phyloP scores from a whole-genome alignment of 2,888 invertebrate species.

The Rhagonycha fulva region DNA sequence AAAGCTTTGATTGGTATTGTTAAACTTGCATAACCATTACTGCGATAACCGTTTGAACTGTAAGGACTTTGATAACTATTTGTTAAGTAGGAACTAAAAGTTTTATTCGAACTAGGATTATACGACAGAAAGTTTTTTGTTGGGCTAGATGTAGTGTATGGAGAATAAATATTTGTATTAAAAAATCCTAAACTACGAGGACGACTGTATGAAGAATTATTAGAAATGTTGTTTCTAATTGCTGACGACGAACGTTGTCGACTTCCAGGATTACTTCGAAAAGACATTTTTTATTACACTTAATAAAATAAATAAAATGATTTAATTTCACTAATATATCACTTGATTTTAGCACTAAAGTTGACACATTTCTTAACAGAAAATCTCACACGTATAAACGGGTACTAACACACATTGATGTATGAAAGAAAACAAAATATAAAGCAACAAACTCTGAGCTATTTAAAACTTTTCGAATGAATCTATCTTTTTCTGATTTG shows the following conservation, averaged over 20 bases:
- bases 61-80: constrained; percentile 55
- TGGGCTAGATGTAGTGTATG: constrained; percentile 27
- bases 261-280: constrained; percentile 47
- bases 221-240: constrained; percentile 37
- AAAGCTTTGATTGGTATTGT: constrained; percentile 65
- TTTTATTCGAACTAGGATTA: constrained; percentile 9
- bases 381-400: background rate
- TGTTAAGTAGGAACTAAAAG: constrained; percentile 19
- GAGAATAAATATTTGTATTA: constrained; percentile 23
- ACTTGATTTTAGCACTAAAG: background rate
- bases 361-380: background rate
- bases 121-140: constrained; percentile 39
- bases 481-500: constrained; percentile 36
- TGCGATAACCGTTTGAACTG: constrained; percentile 57
- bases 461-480: constrained; percentile 39
- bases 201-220: constrained; percentile 31
- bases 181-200: constrained; percentile 37
- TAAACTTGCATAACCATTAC: constrained; percentile 71
- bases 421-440: constrained; percentile 22
- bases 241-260: constrained; percentile 50
- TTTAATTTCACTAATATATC: background rate
- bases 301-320: background rate
- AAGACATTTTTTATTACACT: constrained; percentile 39
- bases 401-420: constrained; percentile 10
- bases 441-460: constrained; percentile 31